Evolutionary conservation across 1,140 invertebrate species (phyloP).

Genomic region (Oryzaephilus surinamensis): DNA sequence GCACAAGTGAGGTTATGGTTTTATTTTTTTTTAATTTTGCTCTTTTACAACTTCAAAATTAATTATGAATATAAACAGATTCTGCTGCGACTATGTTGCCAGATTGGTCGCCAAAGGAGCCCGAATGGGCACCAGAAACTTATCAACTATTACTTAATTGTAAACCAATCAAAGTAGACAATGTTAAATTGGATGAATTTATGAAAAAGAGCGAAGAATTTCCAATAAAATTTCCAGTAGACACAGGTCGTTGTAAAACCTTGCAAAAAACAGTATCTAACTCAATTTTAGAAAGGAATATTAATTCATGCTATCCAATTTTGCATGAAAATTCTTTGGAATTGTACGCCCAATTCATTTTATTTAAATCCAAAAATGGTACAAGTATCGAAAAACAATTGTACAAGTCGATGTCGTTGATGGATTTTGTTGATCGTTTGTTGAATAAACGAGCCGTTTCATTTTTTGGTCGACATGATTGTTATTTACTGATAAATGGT

Average conservation of each 20-base stretch:
- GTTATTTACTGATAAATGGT: conserved; percentile 41
- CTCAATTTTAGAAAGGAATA: conserved; percentile 33
- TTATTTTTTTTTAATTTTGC: too few species aligned
- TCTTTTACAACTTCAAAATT: too few species aligned
- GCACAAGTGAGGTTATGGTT: too few species aligned
- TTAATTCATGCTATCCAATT: conserved; percentile 40
- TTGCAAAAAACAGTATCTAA: conserved; percentile 29
- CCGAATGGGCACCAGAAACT: conserved; percentile 12
- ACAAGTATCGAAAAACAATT: conserved; percentile 41
- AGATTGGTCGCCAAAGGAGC: conserved; percentile 11
- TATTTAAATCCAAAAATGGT: conserved; percentile 40
- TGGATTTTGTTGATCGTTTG: conserved; percentile 45
- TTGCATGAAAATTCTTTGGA: conserved; percentile 39
- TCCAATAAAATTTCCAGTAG: conserved; percentile 37
- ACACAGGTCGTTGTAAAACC: conserved; percentile 32
- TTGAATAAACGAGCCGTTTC: conserved; percentile 44
- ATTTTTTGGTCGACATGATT: conserved; percentile 42
- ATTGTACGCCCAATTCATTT: conserved; percentile 36
- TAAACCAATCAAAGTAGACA: neutral
- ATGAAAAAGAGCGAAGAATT: conserved; percentile 38
- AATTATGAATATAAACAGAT: too few species aligned
- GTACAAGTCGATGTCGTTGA: conserved; percentile 44
- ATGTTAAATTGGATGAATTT: conserved; percentile 28
- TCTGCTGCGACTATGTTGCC: too few species aligned
- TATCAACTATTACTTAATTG: neutral